These are phyloP conservation scores for Didymodactylos carnosus DNA, from an alignment of 2,888 invertebrate species.

Conservation along the genomic window DNA sequence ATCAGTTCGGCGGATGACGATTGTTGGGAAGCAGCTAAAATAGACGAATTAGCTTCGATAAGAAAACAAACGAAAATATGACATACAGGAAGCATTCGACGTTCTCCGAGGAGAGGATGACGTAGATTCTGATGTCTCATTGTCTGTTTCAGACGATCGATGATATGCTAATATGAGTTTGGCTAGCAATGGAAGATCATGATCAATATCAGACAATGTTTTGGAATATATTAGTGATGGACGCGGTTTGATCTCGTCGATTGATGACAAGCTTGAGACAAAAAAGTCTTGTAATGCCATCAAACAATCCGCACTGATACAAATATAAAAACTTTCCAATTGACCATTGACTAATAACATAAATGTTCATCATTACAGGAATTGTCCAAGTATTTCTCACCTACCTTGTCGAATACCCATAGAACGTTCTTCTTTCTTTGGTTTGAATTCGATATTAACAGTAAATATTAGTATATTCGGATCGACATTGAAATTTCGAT, in stretches of 20 bases:
- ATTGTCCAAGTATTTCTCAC: conserved; percentile 13
- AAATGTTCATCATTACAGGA: too few species aligned
- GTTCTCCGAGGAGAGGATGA: neutral
- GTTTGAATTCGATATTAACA: too few species aligned
- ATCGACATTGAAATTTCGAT: too few species aligned
- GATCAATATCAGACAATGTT: neutral
- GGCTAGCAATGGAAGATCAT: neutral
- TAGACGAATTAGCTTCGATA: neutral
- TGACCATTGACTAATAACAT: conserved; percentile 51
- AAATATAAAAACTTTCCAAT: conserved; percentile 69
- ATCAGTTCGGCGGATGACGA: conserved; percentile 15
- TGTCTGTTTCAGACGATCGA: neutral
- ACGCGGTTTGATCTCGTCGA: neutral
- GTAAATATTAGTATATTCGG: too few species aligned
- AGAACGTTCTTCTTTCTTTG: neutral
- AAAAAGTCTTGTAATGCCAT: conserved; percentile 66
- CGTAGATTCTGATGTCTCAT: neutral
- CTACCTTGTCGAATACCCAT: too few species aligned
- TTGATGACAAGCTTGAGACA: conserved; percentile 26
- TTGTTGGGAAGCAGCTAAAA: neutral
- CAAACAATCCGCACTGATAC: conserved; percentile 74
- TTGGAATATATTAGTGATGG: neutral
- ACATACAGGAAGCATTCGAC: neutral
- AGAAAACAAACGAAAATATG: neutral
- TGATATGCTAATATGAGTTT: neutral